These are phyloP conservation scores for Ahaetulla prasina DNA, from an alignment of 2,113 vertebrate genomes.

Conservation along the genomic window DNA sequence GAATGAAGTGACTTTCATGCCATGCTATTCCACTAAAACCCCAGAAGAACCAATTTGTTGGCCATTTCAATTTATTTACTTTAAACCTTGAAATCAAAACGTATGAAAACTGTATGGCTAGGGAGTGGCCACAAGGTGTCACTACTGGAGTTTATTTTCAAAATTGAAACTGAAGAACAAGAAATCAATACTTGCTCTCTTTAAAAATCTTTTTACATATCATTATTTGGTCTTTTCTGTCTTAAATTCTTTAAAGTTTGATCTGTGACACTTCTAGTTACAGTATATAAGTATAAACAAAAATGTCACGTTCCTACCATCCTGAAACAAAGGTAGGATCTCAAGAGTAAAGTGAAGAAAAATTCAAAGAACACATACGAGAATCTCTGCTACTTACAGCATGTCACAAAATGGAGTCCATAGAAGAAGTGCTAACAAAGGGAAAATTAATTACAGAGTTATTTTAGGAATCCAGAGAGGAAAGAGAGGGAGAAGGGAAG, in stretches of 20 bases:
- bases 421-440: neutral
- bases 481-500: neutral
- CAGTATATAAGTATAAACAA: neutral
- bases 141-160: slow-evolving; percentile 22
- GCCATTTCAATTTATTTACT: neutral
- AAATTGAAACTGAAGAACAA: neutral
- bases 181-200: neutral
- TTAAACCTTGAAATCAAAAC: neutral
- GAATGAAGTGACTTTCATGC: neutral
- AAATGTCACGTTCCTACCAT: neutral
- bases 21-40: neutral
- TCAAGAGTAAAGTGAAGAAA: neutral
- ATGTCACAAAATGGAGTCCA: neutral
- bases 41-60: neutral
- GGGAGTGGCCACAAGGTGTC: slow-evolving; percentile 35
- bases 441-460: neutral
- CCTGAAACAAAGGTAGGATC: neutral
- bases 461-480: neutral
- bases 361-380: neutral
- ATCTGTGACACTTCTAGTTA: neutral
- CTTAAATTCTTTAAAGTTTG: neutral
- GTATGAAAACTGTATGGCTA: slow-evolving; percentile 45
- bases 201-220: neutral
- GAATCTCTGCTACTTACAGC: neutral
- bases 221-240: neutral